A percentile compares a stretch with the other conserved stretches of the same genome.
Conservation (phyloP, 2,113 vertebrate genomes). For the Narcine bancroftii region DNA sequence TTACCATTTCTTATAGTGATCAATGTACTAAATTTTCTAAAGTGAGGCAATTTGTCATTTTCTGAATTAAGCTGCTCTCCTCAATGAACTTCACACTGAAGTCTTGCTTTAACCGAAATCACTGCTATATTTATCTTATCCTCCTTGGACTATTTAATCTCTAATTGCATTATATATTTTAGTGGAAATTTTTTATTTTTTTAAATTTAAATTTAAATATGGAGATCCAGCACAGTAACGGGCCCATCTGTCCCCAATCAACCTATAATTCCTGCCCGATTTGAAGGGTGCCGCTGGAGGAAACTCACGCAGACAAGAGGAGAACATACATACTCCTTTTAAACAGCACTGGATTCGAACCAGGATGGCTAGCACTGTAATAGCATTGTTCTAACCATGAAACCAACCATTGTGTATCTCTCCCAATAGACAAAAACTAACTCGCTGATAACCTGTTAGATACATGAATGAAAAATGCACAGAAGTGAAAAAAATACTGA, state of each 20-base stretch:
- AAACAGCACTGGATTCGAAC: too few relatives aligned
- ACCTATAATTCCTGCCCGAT: too few relatives aligned
- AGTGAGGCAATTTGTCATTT: neutral
- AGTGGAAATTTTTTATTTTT: too few relatives aligned
- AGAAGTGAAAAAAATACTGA: neutral
- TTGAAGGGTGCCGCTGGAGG: too few relatives aligned
- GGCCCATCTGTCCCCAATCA: too few relatives aligned
- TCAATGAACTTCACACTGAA: neutral
- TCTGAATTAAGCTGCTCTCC: neutral
- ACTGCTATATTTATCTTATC: neutral
- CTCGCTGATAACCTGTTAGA: neutral
- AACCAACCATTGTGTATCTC: too few relatives aligned
- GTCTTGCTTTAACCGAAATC: neutral
- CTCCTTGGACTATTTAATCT: neutral
- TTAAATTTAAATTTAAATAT: too few relatives aligned
- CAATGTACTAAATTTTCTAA: neutral
- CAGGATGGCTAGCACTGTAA: too few relatives aligned
- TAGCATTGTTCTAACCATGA: too few relatives aligned
- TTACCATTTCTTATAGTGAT: neutral
- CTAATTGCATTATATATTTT: neutral
- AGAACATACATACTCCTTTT: too few relatives aligned
- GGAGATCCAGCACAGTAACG: too few relatives aligned
- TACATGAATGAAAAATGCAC: neutral
- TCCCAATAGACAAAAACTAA: neutral
- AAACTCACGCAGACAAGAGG: too few relatives aligned